Conservation (phyloP, 2,888 invertebrate species). For the Perithous albicinctus region DNA sequence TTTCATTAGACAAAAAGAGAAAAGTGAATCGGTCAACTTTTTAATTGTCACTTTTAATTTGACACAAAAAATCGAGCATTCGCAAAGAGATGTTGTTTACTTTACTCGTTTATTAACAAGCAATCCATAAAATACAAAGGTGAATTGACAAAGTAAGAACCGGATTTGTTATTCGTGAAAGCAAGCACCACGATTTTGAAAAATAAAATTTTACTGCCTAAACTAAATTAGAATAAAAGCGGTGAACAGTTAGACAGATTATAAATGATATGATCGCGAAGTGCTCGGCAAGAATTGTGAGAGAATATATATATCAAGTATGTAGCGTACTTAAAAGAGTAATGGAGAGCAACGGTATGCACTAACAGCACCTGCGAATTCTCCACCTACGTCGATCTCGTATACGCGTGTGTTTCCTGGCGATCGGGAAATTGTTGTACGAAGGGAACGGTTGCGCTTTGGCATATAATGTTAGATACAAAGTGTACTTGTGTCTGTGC, state of each 20-base stretch:
- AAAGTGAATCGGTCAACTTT: too few relatives aligned
- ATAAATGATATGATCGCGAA: not conserved
- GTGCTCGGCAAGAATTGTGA: not conserved
- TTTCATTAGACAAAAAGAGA: too few relatives aligned
- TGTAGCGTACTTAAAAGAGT: not conserved
- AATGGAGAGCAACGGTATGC: conserved; percentile 13
- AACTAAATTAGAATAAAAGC: not conserved
- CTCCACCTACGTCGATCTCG: conserved; percentile 50
- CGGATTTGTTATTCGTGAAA: too few relatives aligned
- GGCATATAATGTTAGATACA: conserved; percentile 26
- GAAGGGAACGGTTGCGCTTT: conserved; percentile 23
- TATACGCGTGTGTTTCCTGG: conserved; percentile 43
- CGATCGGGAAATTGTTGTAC: conserved; percentile 39
- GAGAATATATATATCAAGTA: conserved; percentile 1
- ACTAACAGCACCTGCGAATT: conserved; percentile 57
- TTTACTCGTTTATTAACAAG: too few relatives aligned
- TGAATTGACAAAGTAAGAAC: too few relatives aligned
- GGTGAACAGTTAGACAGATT: not conserved
- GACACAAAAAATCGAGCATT: too few relatives aligned
- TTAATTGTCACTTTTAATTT: too few relatives aligned
- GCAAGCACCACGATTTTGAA: too few relatives aligned
- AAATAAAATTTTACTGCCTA: too few relatives aligned
- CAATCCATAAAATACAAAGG: too few relatives aligned
- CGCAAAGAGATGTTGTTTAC: too few relatives aligned
- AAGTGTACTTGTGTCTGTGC: not conserved